phyloP scores from a whole-genome alignment of 2,797 vertebrate species.

The Mormyrops attenuatus region DNA sequence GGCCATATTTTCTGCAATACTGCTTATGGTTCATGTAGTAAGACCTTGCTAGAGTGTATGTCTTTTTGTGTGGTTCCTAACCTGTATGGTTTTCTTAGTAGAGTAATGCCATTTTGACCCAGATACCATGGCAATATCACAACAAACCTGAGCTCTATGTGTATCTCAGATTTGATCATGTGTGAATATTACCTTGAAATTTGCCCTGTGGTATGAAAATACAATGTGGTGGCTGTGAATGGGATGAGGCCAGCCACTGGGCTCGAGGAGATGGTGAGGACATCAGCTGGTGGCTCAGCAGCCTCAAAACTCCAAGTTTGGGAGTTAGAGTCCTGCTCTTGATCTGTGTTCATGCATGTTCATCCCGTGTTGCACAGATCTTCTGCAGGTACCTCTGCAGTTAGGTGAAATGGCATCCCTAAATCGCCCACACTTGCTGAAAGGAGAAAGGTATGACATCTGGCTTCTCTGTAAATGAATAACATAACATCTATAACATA shows the following conservation, averaged over 20 bases:
- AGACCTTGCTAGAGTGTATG: background rate
- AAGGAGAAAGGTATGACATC: background rate
- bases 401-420: background rate
- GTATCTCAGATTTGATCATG: background rate
- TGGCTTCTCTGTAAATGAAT: background rate
- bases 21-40: background rate
- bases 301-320: background rate
- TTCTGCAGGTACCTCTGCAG: background rate
- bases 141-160: background rate
- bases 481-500: background rate
- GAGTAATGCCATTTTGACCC: background rate
- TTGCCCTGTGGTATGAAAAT: background rate
- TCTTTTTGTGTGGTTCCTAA: background rate
- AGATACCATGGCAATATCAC: background rate
- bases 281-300: background rate
- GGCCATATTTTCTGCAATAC: background rate
- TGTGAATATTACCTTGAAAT: background rate
- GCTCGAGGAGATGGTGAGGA: background rate
- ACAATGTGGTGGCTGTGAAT: background rate
- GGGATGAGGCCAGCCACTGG: background rate
- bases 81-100: background rate
- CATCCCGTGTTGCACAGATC: background rate
- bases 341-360: background rate
- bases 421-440: background rate
- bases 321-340: background rate